Conservation (phyloP, 2,888 invertebrate genomes). For the Periphyllus acericola region DNA sequence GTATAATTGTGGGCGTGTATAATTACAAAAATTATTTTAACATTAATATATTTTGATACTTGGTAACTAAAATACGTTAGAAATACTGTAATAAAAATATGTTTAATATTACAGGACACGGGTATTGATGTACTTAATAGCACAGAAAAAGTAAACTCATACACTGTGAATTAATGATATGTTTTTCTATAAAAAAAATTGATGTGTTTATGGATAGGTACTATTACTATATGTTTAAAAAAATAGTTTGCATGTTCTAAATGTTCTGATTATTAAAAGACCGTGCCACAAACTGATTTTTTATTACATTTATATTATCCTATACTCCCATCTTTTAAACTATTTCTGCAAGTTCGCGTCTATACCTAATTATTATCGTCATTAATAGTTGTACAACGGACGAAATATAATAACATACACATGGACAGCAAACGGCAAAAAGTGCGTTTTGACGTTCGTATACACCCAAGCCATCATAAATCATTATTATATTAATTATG, state of each 20-base stretch:
- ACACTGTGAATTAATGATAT: neutral
- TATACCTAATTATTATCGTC: neutral
- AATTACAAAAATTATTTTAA: too few relatives aligned
- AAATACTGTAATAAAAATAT: neutral
- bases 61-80: neutral
- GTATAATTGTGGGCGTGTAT: neutral
- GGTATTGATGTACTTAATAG: neutral
- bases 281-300: neutral
- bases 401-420: neutral
- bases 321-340: neutral
- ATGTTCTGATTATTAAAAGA: constrained; percentile 4
- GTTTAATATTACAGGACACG: neutral
- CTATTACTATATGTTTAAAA: neutral
- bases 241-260: constrained; percentile 5
- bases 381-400: constrained; percentile 5
- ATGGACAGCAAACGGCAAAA: neutral
- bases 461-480: neutral
- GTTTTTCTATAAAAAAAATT: neutral
- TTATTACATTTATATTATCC: neutral
- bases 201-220: neutral
- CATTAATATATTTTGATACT: neutral
- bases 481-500: constrained; percentile 7
- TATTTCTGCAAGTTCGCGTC: neutral
- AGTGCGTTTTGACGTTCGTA: neutral
- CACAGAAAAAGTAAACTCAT: neutral